Evolutionary conservation across 2,113 vertebrate species (phyloP).

Genomic region (Urocolius indicus): DNA sequence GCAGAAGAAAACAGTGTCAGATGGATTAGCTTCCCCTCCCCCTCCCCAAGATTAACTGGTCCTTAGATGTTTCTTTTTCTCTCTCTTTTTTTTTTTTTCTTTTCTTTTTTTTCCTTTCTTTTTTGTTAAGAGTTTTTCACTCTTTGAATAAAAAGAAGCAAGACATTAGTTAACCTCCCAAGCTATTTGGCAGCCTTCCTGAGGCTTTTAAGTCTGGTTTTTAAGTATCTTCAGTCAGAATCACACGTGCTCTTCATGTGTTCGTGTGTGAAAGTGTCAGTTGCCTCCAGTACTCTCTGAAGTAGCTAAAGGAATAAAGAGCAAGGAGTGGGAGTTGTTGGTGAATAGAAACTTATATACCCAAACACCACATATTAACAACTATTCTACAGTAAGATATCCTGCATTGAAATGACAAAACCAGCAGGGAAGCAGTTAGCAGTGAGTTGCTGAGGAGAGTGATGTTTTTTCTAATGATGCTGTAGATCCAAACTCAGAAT

Average conservation of each 20-base stretch:
- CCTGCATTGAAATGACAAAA: background rate
- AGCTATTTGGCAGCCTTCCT: background rate
- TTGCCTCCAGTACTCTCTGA: background rate
- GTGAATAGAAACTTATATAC: background rate
- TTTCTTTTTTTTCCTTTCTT: too few relatives aligned
- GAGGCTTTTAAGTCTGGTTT: background rate
- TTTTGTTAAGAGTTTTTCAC: background rate
- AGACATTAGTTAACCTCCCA: background rate
- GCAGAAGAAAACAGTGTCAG: background rate
- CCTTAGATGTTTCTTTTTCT: too few relatives aligned
- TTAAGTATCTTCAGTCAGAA: background rate
- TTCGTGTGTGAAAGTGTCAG: background rate
- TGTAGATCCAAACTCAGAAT: background rate
- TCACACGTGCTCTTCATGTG: background rate
- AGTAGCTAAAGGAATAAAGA: background rate
- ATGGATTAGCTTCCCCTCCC: too few relatives aligned
- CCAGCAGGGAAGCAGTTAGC: background rate
- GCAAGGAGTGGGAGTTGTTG: rapidly evolving
- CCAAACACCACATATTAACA: background rate
- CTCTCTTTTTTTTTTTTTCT: background rate
- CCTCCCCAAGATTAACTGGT: too few relatives aligned
- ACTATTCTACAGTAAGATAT: background rate
- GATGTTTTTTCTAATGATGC: background rate
- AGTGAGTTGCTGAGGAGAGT: background rate
- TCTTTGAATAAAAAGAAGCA: background rate